These are phyloP conservation scores for Petrocephalus schoutedeni DNA, from an alignment of 2,797 vertebrate species.

Conservation along the genomic window DNA sequence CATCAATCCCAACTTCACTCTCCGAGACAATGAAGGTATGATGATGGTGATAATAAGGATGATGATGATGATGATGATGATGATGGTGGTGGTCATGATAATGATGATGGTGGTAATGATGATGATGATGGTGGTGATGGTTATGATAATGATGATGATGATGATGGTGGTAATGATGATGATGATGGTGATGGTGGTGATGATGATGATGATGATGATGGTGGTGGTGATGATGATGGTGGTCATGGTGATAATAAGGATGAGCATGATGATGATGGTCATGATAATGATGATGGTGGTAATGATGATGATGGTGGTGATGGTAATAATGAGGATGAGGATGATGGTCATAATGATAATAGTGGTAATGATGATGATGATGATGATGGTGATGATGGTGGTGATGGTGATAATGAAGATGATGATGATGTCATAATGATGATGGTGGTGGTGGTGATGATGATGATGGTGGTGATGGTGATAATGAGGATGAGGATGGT, in stretches of 20 bases:
- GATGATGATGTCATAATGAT: no score
- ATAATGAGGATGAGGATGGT: no score
- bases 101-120: background rate
- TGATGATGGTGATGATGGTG: no score
- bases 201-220: background rate
- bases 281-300: background rate
- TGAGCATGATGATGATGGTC: background rate
- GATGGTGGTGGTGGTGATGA: background rate
- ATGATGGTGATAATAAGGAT: background rate
- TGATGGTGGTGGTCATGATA: background rate
- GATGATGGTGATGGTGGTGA: background rate
- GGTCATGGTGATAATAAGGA: background rate
- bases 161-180: background rate
- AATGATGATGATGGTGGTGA: background rate
- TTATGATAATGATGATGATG: background rate
- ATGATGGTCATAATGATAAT: no score
- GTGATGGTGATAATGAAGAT: no score
- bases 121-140: background rate
- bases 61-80: background rate
- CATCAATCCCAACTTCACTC: slow-evolving; percentile 91
- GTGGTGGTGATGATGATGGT: background rate
- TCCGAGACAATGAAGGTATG: slow-evolving; percentile 97
- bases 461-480: no score
- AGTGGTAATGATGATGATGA: no score
- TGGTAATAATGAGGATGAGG: background rate